These are phyloP conservation scores for Drosophila meridionalis DNA, from an alignment of 2,888 invertebrate genomes.

Conservation along the genomic window DNA sequence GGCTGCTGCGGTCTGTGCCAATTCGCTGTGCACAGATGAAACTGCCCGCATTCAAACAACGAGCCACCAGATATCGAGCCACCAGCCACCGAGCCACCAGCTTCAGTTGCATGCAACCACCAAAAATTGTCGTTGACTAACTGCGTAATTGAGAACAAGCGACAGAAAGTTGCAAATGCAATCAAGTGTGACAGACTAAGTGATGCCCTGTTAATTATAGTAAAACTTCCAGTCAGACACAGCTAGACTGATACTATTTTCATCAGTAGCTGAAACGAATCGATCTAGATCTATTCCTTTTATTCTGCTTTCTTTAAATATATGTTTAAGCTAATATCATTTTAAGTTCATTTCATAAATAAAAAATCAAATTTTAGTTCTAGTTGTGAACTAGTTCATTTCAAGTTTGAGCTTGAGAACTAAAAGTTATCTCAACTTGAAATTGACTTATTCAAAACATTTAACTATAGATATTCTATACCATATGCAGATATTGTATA, in stretches of 20 bases:
- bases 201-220: neutral
- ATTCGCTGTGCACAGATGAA: conserved; percentile 25
- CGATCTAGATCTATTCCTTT: no score
- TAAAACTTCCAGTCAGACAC: neutral
- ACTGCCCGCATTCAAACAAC: conserved; percentile 58
- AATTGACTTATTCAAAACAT: no score
- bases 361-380: no score
- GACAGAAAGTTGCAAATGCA: conserved; percentile 2
- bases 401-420: no score
- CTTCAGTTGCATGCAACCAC: conserved; percentile 46
- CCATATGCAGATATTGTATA: no score
- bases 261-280: neutral
- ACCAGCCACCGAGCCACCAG: conserved; percentile 19
- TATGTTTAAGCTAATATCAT: no score
- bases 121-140: conserved; percentile 55
- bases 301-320: no score
- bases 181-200: neutral
- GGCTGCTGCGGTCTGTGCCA: conserved; percentile 15
- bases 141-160: conserved; percentile 59
- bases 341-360: no score
- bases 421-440: no score
- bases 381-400: no score
- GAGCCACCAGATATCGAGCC: conserved; percentile 5
- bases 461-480: no score
- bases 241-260: neutral